A percentile compares a stretch with the other conserved stretches of the same genome.
Conservation (phyloP, 2,113 vertebrate species). For the Sardina pilchardus region DNA sequence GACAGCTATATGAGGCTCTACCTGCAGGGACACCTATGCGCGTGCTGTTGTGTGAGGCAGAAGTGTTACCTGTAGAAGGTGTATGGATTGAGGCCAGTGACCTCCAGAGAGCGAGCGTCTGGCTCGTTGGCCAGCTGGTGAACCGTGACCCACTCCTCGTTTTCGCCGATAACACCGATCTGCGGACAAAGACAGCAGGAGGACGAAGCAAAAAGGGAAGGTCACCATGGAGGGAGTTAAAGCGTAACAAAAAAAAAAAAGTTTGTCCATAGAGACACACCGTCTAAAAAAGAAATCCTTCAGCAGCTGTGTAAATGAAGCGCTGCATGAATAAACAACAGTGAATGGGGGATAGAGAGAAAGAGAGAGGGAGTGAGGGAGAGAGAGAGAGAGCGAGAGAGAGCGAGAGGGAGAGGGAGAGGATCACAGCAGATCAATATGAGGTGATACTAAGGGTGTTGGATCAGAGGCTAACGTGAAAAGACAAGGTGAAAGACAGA, state of each 20-base stretch:
- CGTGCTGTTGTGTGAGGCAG: not conserved
- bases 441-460: not conserved
- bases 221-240: not conserved
- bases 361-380: constrained; percentile 14
- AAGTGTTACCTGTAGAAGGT: constrained; percentile 85
- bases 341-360: constrained; percentile 28
- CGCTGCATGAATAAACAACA: not conserved
- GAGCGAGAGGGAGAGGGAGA: constrained; percentile 15
- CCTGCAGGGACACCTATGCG: not conserved
- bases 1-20: not conserved
- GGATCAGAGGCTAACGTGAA: not conserved
- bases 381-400: constrained; percentile 36
- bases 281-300: not conserved
- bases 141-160: constrained; percentile 85
- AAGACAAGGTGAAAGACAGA: not conserved
- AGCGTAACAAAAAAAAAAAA: not conserved
- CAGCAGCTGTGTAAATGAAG: not conserved
- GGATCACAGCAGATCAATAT: not conserved
- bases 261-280: not conserved
- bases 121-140: constrained; percentile 90
- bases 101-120: constrained; percentile 85
- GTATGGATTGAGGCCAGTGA: constrained; percentile 86
- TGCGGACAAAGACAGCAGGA: constrained; percentile 52
- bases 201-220: not conserved
- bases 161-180: constrained; percentile 86